Conservation (phyloP, 2,797 vertebrate genomes). For the Enteromius thamalakanensis region DNA sequence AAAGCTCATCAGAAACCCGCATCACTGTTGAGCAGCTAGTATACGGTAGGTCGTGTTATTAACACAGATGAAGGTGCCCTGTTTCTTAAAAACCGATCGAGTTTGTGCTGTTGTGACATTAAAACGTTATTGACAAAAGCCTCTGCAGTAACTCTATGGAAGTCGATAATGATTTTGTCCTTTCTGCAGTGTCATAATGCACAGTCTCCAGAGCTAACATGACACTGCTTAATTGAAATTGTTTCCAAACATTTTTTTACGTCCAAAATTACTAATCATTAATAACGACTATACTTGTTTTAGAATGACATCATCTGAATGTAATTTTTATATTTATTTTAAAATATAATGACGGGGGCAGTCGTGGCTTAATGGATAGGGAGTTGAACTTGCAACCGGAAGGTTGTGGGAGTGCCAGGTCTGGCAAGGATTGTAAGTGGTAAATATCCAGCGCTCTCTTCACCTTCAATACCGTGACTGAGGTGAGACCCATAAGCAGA, state of each 20-base stretch:
- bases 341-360: no score
- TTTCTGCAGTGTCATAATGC: background rate
- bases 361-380: no score
- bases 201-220: background rate
- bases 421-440: no score
- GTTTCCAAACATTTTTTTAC: background rate
- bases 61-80: slow-evolving; percentile 30
- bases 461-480: no score
- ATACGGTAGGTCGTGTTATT: slow-evolving; percentile 7
- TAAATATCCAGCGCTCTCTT: no score
- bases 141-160: background rate
- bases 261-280: background rate
- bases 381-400: no score
- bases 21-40: background rate
- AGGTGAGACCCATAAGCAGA: no score
- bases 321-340: background rate
- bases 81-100: slow-evolving; percentile 6
- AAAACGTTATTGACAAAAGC: slow-evolving; percentile 22
- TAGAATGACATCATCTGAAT: background rate
- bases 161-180: slow-evolving; percentile 23
- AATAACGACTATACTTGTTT: background rate
- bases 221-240: background rate
- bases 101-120: slow-evolving; percentile 20
- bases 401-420: no score
- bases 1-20: slow-evolving; percentile 10